Evolutionary conservation across 2,888 invertebrate species (phyloP).

Genomic region (Monoplex corrugatus): DNA sequence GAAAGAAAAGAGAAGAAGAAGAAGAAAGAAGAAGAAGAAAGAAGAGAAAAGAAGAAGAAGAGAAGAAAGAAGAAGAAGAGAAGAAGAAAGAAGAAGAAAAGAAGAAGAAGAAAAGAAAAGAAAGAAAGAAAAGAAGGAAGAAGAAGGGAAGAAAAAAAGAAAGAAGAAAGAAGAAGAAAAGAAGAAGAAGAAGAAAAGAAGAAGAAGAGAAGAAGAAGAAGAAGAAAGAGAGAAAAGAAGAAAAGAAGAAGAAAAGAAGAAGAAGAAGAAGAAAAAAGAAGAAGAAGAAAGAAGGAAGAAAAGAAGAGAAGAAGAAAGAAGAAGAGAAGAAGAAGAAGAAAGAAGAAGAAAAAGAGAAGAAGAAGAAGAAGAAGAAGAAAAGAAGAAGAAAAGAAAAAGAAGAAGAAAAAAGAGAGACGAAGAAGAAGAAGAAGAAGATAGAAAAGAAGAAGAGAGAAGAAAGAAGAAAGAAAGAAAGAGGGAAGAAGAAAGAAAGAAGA

Average conservation of each 20-base stretch:
- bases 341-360: too few species aligned
- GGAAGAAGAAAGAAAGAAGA: too few species aligned
- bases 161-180: neutral
- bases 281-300: too few species aligned
- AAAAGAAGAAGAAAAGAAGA: too few species aligned
- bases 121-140: neutral
- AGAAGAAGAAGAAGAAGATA: neutral
- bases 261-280: too few species aligned
- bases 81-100: neutral
- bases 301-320: too few species aligned
- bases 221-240: too few species aligned
- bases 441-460: neutral
- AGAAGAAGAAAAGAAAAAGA: too few species aligned
- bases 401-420: neutral
- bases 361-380: too few species aligned
- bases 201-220: neutral
- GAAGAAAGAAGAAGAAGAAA: neutral
- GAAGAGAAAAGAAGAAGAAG: neutral
- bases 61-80: neutral
- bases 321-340: too few species aligned
- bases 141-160: too few species aligned
- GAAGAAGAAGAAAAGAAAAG: neutral
- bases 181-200: neutral
- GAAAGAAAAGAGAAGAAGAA: neutral
- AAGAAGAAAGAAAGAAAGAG: too few species aligned